Conservation (phyloP, 2,797 vertebrate genomes). For the Luscinia luscinia region DNA sequence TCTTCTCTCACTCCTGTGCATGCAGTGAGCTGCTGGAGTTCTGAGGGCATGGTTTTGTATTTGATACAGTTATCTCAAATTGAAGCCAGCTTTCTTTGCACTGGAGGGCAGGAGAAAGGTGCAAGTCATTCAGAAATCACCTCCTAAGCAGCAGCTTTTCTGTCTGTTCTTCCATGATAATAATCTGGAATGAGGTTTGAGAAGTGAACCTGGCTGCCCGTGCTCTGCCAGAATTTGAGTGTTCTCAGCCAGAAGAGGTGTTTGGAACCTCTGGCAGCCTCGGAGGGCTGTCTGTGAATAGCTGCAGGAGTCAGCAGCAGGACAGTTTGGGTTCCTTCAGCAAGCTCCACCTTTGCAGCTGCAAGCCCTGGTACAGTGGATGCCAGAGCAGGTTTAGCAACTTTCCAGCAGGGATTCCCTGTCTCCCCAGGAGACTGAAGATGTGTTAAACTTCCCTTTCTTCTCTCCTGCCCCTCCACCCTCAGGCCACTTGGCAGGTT, state of each 20-base stretch:
- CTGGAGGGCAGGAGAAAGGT: background rate
- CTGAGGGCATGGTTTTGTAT: background rate
- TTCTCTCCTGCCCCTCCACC: background rate
- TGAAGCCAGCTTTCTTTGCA: background rate
- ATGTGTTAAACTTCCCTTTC: background rate
- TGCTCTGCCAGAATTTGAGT: too few relatives aligned
- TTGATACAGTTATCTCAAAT: background rate
- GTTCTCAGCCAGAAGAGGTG: background rate
- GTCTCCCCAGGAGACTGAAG: background rate
- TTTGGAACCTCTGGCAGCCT: background rate
- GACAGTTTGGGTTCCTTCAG: background rate
- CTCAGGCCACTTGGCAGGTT: background rate
- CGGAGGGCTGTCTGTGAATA: background rate
- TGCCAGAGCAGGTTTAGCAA: background rate
- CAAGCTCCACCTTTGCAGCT: background rate
- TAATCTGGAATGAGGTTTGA: background rate
- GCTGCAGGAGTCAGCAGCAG: background rate
- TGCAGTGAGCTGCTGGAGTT: background rate
- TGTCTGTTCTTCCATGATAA: background rate
- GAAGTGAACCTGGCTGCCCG: fast-evolving
- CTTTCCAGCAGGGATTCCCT: background rate
- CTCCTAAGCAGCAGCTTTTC: background rate
- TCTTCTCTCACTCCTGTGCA: fast-evolving
- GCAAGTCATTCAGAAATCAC: background rate
- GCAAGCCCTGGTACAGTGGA: background rate